Evolutionary conservation across 2,797 vertebrate species (phyloP).

Genomic region (Psittacula echo): DNA sequence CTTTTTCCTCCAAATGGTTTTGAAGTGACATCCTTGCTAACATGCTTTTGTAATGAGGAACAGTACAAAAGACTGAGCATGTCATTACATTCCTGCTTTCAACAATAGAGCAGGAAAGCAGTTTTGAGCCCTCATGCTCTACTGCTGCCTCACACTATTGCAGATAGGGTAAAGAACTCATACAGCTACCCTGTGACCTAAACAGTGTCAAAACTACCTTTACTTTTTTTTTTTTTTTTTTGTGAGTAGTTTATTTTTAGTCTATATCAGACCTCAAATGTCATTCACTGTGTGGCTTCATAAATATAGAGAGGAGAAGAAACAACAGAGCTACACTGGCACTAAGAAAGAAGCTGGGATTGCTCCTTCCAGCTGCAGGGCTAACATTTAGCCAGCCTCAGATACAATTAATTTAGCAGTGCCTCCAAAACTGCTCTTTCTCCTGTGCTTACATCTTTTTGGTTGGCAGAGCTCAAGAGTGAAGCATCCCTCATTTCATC

Average conservation of each 20-base stretch:
- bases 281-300: background rate
- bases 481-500: background rate
- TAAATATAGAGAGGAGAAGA: background rate
- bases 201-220: background rate
- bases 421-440: background rate
- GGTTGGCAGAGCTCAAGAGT: background rate
- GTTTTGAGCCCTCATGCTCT: background rate
- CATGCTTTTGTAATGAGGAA: background rate
- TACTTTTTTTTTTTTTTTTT: background rate
- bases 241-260: background rate
- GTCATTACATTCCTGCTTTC: fast-evolving
- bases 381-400: background rate
- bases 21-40: background rate
- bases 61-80: background rate
- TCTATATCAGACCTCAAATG: background rate
- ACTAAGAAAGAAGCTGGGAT: background rate
- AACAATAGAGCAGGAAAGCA: background rate
- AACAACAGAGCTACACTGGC: background rate
- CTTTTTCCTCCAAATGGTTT: background rate
- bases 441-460: background rate
- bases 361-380: background rate
- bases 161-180: background rate
- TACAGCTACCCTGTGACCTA: background rate
- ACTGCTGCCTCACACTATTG: background rate
- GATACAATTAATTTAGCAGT: background rate